phyloP scores from a whole-genome alignment of 2,797 vertebrate genomes.

The Ctenosaura bakeri region DNA sequence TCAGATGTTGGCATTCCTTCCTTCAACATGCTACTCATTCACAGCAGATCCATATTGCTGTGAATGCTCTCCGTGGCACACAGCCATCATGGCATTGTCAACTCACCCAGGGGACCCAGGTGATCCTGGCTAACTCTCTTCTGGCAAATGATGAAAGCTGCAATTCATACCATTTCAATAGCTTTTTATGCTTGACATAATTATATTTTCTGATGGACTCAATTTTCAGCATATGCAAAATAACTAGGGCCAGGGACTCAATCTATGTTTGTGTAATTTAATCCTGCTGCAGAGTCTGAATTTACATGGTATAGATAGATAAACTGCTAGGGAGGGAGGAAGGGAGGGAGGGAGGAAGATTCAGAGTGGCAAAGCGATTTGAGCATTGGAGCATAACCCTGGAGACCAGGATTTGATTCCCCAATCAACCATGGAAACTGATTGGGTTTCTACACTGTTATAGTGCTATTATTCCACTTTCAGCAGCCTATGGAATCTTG shows the following conservation, averaged over 20 bases:
- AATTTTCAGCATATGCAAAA: not conserved
- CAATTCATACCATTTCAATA: not conserved
- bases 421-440: too few relatives aligned
- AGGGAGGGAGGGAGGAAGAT: too few relatives aligned
- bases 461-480: too few relatives aligned
- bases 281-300: not conserved
- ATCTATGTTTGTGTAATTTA: not conserved
- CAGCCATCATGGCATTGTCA: not conserved
- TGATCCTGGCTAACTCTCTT: not conserved
- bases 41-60: not conserved
- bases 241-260: not conserved
- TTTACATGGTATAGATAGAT: not conserved
- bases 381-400: too few relatives aligned
- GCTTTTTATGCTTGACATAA: not conserved
- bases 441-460: too few relatives aligned
- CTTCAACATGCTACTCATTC: not conserved
- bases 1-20: too few relatives aligned
- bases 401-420: too few relatives aligned
- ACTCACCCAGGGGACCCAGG: not conserved
- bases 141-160: not conserved
- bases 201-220: not conserved
- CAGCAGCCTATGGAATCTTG: too few relatives aligned
- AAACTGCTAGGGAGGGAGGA: too few relatives aligned
- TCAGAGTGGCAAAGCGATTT: too few relatives aligned
- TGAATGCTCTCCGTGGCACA: constrained; percentile 5